Conservation (phyloP, 2,888 invertebrate genomes). For the Temnothorax ravouxi region DNA sequence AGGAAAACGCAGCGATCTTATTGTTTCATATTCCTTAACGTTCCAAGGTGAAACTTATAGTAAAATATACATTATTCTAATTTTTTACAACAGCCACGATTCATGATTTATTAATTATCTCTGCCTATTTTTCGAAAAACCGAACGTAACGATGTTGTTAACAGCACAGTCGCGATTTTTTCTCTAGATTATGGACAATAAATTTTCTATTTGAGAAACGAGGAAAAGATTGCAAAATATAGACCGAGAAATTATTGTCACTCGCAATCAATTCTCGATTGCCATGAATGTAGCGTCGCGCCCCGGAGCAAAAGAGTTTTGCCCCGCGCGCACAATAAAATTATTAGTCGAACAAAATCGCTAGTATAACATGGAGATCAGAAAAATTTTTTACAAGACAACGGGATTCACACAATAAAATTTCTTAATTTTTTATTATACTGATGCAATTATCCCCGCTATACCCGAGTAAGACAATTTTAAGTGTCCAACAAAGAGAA, state of each 20-base stretch:
- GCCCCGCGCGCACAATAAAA: conserved; percentile 10
- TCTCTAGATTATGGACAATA: conserved; percentile 30
- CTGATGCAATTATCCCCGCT: not conserved
- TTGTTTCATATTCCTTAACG: conserved; percentile 8
- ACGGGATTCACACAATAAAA: not conserved
- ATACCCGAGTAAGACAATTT: not conserved
- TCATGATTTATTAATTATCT: not conserved
- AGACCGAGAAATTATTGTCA: conserved; percentile 41
- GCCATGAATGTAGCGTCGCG: conserved; percentile 17
- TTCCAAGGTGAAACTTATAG: conserved; percentile 15
- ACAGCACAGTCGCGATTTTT: not conserved
- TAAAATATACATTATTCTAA: conserved; percentile 51
- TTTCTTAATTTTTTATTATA: not conserved
- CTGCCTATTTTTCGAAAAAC: not conserved
- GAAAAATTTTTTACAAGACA: conserved; percentile 5
- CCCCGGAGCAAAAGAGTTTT: conserved; percentile 40
- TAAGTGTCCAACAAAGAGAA: not conserved
- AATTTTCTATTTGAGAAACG: conserved; percentile 6
- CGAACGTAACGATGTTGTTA: not conserved
- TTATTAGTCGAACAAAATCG: conserved; percentile 27
- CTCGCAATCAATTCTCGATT: conserved; percentile 50
- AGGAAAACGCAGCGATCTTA: conserved; percentile 10
- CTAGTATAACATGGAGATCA: not conserved
- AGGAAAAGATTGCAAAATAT: not conserved
- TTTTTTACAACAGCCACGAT: not conserved